Base-by-base conservation (phyloP, 1,140 invertebrate species). In the Drosophila nasuta region DNA sequence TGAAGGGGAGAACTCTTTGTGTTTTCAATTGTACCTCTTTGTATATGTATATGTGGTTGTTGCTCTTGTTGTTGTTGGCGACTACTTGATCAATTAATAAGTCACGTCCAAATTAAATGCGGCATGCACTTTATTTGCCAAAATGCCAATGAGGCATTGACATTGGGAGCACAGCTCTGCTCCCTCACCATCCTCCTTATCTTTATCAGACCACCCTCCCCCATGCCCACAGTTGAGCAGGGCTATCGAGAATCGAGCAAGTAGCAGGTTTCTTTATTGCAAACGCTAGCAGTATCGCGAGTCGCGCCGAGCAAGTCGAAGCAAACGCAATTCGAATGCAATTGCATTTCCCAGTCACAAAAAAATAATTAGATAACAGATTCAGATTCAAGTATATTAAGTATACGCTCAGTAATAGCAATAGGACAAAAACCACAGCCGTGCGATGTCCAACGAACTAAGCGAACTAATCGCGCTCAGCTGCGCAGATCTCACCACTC, bases 81-180 rank as follows among this genome's bases (percentile, higher is more conserved):
- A 63, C 51, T 65, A 69, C 60, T 70, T 45, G 48, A 66, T 72
- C 82, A 79, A 86, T 87, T 81, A 86, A 85, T 82, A 86, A 86
- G 67, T 73, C 81, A 79, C 65, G 54, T 79, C 68, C 75, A 62
- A 72, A 71, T 69, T 48, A 60, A 65, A 76, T 56, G 52, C 68
- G 62, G 57, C 74, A 69, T 66, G 56, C 85, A 88, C 65, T 88
- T 85, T 75, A 80, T 73, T 88, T 89, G 85, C 85, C 85, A 89
- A 89, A 89, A 85, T 89, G 75, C 78, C 85, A 89, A 89, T 85
- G 86, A 89, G 85, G 69, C 86, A 89, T 89, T 89, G 85, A 89
- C 85, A 89, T 89, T 89, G 85, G 85, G 81, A 65, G 65, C 65
- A 64, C 20, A 49, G 54, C 58, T 58, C 46, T n/a, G 5, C 11